These are phyloP conservation scores for Monochamus saltuarius DNA, from an alignment of 1,140 invertebrate genomes.

Conservation along the genomic window DNA sequence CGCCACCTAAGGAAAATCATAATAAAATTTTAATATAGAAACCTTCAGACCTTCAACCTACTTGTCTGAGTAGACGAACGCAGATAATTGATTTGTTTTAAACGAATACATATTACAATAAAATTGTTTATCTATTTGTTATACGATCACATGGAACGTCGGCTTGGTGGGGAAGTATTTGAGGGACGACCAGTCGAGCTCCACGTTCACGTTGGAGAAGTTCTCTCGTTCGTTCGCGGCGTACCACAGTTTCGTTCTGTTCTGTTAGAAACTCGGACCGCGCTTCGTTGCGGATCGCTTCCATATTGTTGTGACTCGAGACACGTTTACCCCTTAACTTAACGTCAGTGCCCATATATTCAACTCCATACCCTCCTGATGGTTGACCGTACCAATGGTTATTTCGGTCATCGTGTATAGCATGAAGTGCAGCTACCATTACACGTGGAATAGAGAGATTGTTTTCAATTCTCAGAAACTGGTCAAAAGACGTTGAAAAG, in stretches of 20 bases:
- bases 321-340: slow-evolving; percentile 20
- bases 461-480: slow-evolving; percentile 87
- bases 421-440: slow-evolving; percentile 73
- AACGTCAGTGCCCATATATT: slow-evolving; percentile 26
- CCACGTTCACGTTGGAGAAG: not conserved
- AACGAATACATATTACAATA: not conserved
- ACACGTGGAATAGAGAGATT: slow-evolving; percentile 86
- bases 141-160: slow-evolving; percentile 15
- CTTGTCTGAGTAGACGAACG: not conserved
- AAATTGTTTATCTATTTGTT: not conserved
- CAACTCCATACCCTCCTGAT: slow-evolving; percentile 17
- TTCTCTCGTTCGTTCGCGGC: not conserved
- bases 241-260: not conserved
- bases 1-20: too few species aligned
- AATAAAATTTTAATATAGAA: too few species aligned
- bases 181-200: slow-evolving; percentile 27
- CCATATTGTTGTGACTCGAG: not conserved
- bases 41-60: too few species aligned
- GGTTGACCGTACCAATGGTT: slow-evolving; percentile 37
- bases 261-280: not conserved
- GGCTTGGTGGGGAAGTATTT: slow-evolving; percentile 11
- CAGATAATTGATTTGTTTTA: slow-evolving; percentile 1
- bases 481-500: slow-evolving; percentile 73
- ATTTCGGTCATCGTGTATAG: slow-evolving; percentile 30
- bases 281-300: slow-evolving; percentile 9